phyloP scores from a whole-genome alignment of 2,797 vertebrate species.

The Sebastes taczanowskii region DNA sequence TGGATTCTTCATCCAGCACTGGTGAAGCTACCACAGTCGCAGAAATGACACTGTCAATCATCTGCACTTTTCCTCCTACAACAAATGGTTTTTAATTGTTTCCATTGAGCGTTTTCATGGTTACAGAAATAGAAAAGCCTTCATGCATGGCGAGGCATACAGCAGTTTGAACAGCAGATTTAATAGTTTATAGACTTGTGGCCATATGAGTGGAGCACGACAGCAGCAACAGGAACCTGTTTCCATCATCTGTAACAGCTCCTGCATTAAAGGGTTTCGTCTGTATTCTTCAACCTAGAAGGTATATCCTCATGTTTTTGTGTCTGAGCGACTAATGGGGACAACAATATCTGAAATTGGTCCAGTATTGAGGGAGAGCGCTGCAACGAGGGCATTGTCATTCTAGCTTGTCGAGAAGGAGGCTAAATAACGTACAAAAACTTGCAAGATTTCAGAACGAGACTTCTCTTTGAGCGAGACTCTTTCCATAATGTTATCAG shows the following conservation, averaged over 20 bases:
- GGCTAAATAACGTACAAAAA: fast-evolving
- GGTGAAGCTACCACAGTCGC: conserved; percentile 23
- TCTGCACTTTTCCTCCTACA: neutral
- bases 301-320: too few species aligned
- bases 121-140: conserved; percentile 7
- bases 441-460: too few species aligned
- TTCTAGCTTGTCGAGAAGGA: too few species aligned
- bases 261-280: neutral
- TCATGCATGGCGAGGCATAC: neutral
- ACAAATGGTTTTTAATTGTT: conserved; percentile 51
- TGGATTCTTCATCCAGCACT: conserved; percentile 49
- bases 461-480: too few species aligned
- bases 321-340: too few species aligned
- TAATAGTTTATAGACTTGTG: neutral
- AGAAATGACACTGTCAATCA: conserved; percentile 70
- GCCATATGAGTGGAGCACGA: neutral
- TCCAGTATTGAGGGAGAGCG: too few species aligned
- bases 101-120: conserved; percentile 6
- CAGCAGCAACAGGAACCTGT: neutral
- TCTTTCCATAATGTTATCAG: too few species aligned
- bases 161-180: neutral
- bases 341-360: too few species aligned
- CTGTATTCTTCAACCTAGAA: too few species aligned
- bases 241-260: neutral
- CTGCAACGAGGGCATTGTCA: too few species aligned